Base-by-base conservation (phyloP, 92 coral and sea anemone species). In the Umimayanthus kanabou region DNA sequence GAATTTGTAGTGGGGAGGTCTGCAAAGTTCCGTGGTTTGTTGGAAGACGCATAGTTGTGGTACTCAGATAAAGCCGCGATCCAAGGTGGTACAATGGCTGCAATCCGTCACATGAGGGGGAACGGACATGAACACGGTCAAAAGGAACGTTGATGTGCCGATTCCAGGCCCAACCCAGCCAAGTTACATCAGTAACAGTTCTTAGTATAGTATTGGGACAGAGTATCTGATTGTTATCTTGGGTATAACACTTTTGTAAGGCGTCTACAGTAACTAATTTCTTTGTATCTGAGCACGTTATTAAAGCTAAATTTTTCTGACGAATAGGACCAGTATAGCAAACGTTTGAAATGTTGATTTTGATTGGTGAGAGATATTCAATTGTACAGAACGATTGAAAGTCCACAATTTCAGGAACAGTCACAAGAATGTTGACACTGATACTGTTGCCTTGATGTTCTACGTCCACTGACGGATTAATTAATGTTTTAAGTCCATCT, bases 91-190 rank as follows among this genome's bases (percentile, higher is more conserved):
- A 66, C 11, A 20, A 25, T 22, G 72, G 72, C 6, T 66, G 72
- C 28, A 66, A 66, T 66, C 72, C 72, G 28, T 66, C 26, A 20
- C 72, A 66, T 0, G n/a, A 22, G 11, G 26, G n/a, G 11, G 72
- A 22, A 22, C 28, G n/a, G 72, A 66, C 29, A 23, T 66, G 72
- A 5, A 6, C 26, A 25, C 29, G 72, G 28, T 22, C 26, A 15
- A 22, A 66, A 3, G 72, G 7, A 8, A 25, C 72, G 4, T 5
- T 66, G 30, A 81, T 18, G 42, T 88, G 58, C 20, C 73, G 81
- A 25, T 50, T 33, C 47, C 25, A 87, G 37, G 90, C 87, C n/a
- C 73, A 81, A n/a, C 87, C 81, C 11, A 88, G 81, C 90, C 90
- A 88, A 1, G 61, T 49, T 49, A 49, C 55, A 49, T 5, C 55